These are phyloP conservation scores for Parapsyche elsis DNA, from an alignment of 1,140 invertebrate genomes.

Conservation along the genomic window DNA sequence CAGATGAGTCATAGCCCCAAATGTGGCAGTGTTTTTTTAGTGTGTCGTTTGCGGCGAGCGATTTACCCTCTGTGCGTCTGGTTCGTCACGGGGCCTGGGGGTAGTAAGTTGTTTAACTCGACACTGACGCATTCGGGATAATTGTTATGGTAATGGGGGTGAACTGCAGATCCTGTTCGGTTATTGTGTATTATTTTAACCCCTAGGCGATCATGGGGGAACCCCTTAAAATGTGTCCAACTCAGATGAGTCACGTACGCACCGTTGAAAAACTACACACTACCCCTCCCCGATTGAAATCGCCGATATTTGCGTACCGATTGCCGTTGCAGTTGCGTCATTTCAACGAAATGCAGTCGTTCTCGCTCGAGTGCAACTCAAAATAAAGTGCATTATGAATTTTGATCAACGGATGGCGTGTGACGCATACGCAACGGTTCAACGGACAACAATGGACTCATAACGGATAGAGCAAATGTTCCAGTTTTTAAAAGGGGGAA, in stretches of 20 bases:
- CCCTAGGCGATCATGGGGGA: conserved; percentile 10
- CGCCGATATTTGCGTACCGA: conserved; percentile 1
- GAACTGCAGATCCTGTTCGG: conserved; percentile 25
- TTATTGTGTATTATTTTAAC: conserved; percentile 12
- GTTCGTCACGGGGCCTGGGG: too few relatives aligned
- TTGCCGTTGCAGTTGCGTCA: neutral
- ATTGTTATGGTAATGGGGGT: conserved; percentile 46
- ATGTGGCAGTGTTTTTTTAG: neutral
- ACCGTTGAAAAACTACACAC: neutral
- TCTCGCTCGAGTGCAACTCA: neutral
- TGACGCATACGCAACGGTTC: conserved; percentile 45
- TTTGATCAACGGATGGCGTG: conserved; percentile 38
- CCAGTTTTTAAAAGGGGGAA: conserved; percentile 26
- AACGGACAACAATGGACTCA: conserved; percentile 38
- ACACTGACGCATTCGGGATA: conserved; percentile 41
- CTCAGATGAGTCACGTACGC: conserved; percentile 25
- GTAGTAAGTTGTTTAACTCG: conserved; percentile 4
- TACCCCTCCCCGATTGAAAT: neutral
- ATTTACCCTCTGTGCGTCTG: neutral
- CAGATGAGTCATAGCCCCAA: neutral
- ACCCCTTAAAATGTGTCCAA: neutral
- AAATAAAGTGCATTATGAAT: conserved; percentile 43
- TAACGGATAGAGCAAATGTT: conserved; percentile 45
- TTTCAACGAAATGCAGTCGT: neutral
- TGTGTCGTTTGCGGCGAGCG: neutral